Conservation (phyloP, 1,140 invertebrate species). For the Drosophila oshimai region DNA sequence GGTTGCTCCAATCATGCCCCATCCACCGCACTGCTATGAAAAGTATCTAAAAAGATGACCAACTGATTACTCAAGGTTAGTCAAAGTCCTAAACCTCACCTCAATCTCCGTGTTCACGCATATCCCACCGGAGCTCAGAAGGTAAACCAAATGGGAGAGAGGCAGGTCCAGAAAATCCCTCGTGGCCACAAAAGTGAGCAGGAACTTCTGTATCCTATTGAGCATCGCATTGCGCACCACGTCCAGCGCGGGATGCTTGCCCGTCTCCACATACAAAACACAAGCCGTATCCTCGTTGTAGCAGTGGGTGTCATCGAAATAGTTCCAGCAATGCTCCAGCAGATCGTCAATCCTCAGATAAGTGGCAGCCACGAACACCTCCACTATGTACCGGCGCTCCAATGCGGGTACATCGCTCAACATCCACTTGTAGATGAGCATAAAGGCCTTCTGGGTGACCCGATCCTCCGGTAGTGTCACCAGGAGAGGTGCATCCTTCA, state of each 20-base stretch:
- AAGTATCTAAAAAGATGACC: conserved; percentile 41
- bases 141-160: conserved; percentile 86
- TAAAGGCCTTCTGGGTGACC: conserved; percentile 86
- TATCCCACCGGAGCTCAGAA: conserved; percentile 88
- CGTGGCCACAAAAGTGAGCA: conserved; percentile 88
- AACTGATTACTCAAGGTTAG: too few species aligned
- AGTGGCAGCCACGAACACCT: conserved; percentile 87
- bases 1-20: conserved; percentile 38
- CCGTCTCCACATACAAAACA: conserved; percentile 86
- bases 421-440: conserved; percentile 91
- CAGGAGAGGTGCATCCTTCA: conserved; percentile 22
- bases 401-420: conserved; percentile 87
- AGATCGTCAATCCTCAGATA: conserved; percentile 88
- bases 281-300: conserved; percentile 88
- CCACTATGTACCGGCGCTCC: conserved; percentile 86
- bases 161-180: conserved; percentile 87
- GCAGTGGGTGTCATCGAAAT: conserved; percentile 86
- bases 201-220: conserved; percentile 89
- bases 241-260: conserved; percentile 70
- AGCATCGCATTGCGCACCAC: conserved; percentile 86
- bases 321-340: conserved; percentile 89
- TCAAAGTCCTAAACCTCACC: too few species aligned
- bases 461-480: conserved; percentile 30
- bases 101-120: conserved; percentile 85
- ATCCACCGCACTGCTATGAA: conserved; percentile 51